Conservation (phyloP, 2,888 invertebrate genomes). For the Drepana falcataria region DNA sequence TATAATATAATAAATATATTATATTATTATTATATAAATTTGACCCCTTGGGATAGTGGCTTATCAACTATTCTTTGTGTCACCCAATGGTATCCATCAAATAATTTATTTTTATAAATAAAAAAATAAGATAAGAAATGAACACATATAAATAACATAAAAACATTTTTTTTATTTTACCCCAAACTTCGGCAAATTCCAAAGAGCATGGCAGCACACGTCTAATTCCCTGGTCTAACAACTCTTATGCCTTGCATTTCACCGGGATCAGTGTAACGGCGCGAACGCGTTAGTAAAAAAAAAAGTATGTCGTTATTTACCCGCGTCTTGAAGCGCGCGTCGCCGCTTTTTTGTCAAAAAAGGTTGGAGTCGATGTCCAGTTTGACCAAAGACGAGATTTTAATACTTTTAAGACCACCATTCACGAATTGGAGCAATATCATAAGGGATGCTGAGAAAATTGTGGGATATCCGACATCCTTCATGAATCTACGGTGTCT, state of each 20-base stretch:
- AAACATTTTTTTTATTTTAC: too few species aligned
- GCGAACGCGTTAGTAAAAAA: background rate
- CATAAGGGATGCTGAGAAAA: slow-evolving; percentile 72
- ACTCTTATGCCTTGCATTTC: background rate
- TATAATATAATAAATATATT: too few species aligned
- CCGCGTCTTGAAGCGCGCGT: slow-evolving; percentile 56
- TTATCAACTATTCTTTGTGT: too few species aligned
- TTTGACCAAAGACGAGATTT: slow-evolving; percentile 68
- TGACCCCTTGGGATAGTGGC: too few species aligned
- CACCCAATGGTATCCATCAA: too few species aligned
- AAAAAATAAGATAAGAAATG: too few species aligned
- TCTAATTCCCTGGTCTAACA: slow-evolving; percentile 5
- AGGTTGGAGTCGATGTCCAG: slow-evolving; percentile 65
- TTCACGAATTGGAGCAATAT: slow-evolving; percentile 71
- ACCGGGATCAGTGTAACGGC: background rate
- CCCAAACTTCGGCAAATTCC: background rate
- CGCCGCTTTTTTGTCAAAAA: slow-evolving; percentile 61
- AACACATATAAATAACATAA: too few species aligned
- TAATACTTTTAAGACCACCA: slow-evolving; percentile 62
- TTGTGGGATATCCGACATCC: slow-evolving; percentile 78
- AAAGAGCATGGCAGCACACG: background rate
- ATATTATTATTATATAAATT: too few species aligned
- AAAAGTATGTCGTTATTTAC: slow-evolving; percentile 40
- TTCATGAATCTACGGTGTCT: slow-evolving; percentile 79
- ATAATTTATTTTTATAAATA: too few species aligned